Evolutionary conservation across 2,113 vertebrate species (phyloP).

Genomic region (Phaetusa simplex): DNA sequence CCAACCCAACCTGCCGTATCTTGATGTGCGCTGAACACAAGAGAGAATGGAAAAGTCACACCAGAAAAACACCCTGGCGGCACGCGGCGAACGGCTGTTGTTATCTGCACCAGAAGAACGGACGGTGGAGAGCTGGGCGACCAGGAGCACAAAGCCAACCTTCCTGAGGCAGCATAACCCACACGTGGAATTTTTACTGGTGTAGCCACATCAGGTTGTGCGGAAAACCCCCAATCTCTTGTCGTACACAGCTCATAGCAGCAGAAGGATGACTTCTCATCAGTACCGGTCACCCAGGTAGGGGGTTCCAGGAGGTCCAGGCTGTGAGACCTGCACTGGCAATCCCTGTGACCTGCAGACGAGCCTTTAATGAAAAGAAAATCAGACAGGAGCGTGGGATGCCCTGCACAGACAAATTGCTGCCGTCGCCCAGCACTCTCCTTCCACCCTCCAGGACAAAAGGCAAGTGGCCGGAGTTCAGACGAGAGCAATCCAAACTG

Average conservation of each 20-base stretch:
- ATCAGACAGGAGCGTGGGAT: neutral
- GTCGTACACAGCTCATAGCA: neutral
- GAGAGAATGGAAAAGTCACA: neutral
- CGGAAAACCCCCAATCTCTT: accelerated
- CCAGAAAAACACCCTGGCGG: neutral
- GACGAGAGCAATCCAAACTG: neutral
- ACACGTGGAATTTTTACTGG: accelerated
- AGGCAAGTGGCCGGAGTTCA: neutral
- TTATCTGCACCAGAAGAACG: neutral
- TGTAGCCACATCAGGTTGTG: neutral
- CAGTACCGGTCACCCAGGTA: neutral
- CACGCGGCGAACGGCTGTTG: neutral
- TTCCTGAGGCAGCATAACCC: neutral
- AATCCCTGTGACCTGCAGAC: neutral
- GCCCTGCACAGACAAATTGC: neutral
- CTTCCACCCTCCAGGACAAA: neutral
- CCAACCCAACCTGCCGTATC: too few relatives aligned
- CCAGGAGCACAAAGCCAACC: neutral
- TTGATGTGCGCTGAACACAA: neutral
- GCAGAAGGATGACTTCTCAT: neutral
- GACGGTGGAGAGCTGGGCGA: neutral
- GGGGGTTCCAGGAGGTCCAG: neutral
- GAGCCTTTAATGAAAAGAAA: neutral
- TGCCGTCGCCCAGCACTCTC: neutral
- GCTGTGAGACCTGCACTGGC: too few relatives aligned